Percentiles rank a stretch among this genome's conserved stretches.
Evolutionary conservation across 1,140 invertebrate genomes (phyloP).

Genomic region (Procambarus virginalis): DNA sequence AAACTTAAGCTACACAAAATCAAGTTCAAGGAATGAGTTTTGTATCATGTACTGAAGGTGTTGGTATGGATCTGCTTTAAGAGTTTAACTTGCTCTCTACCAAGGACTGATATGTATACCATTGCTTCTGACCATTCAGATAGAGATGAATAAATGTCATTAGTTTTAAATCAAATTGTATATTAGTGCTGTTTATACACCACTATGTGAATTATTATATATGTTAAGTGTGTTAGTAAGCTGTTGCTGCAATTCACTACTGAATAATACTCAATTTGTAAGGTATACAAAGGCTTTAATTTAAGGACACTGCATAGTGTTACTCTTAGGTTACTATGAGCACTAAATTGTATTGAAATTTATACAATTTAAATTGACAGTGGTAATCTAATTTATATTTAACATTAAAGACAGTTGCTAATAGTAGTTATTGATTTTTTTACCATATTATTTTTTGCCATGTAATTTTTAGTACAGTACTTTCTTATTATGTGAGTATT

Average conservation of each 20-base stretch:
- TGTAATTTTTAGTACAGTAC: neutral
- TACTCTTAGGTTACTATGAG: no score
- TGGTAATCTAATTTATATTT: neutral
- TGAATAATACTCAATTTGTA: neutral
- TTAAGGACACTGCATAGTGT: neutral
- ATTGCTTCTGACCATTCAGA: neutral
- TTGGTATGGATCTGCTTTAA: neutral
- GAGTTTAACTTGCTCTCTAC: neutral
- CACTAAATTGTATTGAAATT: no score
- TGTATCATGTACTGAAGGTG: neutral
- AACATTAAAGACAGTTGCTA: neutral
- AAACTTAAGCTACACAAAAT: constrained; percentile 98
- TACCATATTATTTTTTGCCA: neutral
- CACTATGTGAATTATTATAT: neutral
- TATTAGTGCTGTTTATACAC: neutral
- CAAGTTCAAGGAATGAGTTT: constrained; percentile 77
- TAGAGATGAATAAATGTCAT: neutral
- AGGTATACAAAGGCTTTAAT: neutral
- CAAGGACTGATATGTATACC: neutral
- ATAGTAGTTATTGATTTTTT: neutral
- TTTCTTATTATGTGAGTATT: neutral
- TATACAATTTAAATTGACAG: no score
- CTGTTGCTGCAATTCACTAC: neutral
- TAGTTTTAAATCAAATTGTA: neutral
- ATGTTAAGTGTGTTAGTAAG: neutral